Percentiles rank a stretch among this genome's conserved stretches.
phyloP scores from a whole-genome alignment of 92 coral and sea anemone genomes.

The Anthopleura xanthogrammica region DNA sequence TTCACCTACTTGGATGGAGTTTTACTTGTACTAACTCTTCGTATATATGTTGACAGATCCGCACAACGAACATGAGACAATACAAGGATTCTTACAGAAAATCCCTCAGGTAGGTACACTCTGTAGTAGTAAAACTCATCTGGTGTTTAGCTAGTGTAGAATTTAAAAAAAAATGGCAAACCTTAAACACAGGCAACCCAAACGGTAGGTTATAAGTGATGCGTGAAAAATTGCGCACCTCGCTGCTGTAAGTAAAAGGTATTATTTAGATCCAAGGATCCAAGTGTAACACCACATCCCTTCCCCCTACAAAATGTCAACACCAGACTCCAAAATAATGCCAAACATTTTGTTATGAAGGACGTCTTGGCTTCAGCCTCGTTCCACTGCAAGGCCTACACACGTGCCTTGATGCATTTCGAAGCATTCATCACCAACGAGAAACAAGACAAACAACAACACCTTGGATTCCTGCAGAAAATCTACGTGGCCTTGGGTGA shows the following conservation, averaged over 20 bases:
- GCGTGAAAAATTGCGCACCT: too few relatives aligned
- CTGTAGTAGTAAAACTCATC: neutral
- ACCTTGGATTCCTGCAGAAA: constrained; percentile 86
- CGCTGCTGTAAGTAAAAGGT: too few relatives aligned
- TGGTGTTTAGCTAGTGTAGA: too few relatives aligned
- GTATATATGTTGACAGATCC: constrained; percentile 17
- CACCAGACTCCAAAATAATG: too few relatives aligned
- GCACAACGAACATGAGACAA: constrained; percentile 57
- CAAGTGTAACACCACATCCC: too few relatives aligned
- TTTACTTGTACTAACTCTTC: neutral
- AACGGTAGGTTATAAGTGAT: too few relatives aligned
- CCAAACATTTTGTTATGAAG: constrained; percentile 16
- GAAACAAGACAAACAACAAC: constrained; percentile 74
- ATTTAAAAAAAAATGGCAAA: too few relatives aligned
- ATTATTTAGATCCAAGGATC: too few relatives aligned
- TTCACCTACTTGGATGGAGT: too few relatives aligned
- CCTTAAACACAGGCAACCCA: too few relatives aligned
- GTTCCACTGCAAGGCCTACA: constrained; percentile 96
- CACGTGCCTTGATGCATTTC: constrained; percentile 98
- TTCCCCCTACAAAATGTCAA: too few relatives aligned
- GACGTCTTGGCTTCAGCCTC: constrained; percentile 89
- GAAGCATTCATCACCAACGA: constrained; percentile 82
- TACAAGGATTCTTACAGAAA: constrained; percentile 68
- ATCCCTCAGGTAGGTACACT: constrained; percentile 77
- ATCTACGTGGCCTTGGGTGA: constrained; percentile 90